These are phyloP conservation scores for Cephus rjabovi DNA, from an alignment of 2,888 invertebrate species.

Conservation along the genomic window DNA sequence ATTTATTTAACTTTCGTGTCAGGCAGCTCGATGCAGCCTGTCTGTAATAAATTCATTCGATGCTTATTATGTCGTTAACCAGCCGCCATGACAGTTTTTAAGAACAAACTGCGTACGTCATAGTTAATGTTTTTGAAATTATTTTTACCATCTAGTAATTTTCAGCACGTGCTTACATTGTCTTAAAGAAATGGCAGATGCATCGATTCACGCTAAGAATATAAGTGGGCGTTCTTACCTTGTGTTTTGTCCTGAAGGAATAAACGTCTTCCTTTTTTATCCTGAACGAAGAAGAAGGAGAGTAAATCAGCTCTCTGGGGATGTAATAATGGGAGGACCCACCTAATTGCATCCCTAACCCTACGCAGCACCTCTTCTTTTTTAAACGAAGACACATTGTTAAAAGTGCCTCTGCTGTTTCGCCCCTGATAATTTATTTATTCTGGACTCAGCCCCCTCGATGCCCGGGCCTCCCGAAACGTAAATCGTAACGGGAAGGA, in stretches of 20 bases:
- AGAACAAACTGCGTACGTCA: not conserved
- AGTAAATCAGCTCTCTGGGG: not conserved
- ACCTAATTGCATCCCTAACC: not conserved
- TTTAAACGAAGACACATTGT: slow-evolving; percentile 3
- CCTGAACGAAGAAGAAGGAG: not conserved
- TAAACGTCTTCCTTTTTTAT: not conserved
- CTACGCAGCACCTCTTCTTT: not conserved
- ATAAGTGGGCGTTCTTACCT: not conserved
- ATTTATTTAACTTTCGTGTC: not conserved
- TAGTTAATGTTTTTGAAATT: not conserved
- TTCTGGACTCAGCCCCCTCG: not conserved
- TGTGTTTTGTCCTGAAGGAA: not conserved
- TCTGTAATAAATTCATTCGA: slow-evolving; percentile 21
- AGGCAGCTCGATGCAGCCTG: slow-evolving; percentile 15
- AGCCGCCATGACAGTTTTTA: not conserved
- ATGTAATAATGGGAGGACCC: not conserved
- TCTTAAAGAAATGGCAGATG: not conserved
- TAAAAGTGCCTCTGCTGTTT: not conserved
- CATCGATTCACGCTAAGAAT: no score
- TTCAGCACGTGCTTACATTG: not conserved
- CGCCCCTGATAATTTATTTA: slow-evolving; percentile 5
- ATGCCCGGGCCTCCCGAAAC: not conserved
- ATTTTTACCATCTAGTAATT: not conserved
- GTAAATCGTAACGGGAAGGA: not conserved
- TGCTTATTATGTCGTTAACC: not conserved